phyloP scores from a whole-genome alignment of 2,797 vertebrate genomes.

The Denticeps clupeoides region DNA sequence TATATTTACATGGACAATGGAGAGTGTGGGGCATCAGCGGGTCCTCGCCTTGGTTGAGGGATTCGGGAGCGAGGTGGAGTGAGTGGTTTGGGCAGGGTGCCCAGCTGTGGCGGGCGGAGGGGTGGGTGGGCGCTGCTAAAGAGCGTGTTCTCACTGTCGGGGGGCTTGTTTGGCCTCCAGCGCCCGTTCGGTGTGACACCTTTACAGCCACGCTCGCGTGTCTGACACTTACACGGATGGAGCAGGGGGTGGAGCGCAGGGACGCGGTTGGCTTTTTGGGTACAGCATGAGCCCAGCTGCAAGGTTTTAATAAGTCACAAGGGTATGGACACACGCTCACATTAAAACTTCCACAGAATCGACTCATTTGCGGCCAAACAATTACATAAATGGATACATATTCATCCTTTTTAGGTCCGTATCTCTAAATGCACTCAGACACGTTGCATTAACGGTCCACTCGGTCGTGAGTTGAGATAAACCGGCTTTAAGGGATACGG shows the following conservation, averaged over 20 bases:
- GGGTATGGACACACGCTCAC: conserved; percentile 46
- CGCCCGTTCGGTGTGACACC: conserved; percentile 7
- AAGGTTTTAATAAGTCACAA: conserved; percentile 35
- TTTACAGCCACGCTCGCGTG: conserved; percentile 4
- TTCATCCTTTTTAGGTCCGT: conserved; percentile 23
- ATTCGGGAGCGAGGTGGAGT: no score
- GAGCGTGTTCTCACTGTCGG: background rate
- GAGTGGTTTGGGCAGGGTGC: background rate
- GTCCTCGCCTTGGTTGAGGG: no score
- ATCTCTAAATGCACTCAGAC: background rate
- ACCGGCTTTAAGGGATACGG: no score
- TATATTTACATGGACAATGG: no score
- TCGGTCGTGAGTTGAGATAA: no score
- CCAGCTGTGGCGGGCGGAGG: background rate
- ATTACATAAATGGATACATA: conserved; percentile 32
- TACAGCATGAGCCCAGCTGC: conserved; percentile 49
- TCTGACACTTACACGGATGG: no score
- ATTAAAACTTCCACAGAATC: background rate
- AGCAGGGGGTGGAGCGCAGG: conserved; percentile 41
- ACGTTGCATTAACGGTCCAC: no score
- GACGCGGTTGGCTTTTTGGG: conserved; percentile 59
- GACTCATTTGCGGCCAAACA: conserved; percentile 8
- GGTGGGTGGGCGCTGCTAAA: background rate
- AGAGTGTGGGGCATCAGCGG: no score
- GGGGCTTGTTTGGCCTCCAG: conserved; percentile 12